A percentile compares a stretch with the other conserved stretches of the same genome.
These are phyloP conservation scores for Camponotus fellah DNA, from an alignment of 2,888 invertebrate species.

Conservation along the genomic window DNA sequence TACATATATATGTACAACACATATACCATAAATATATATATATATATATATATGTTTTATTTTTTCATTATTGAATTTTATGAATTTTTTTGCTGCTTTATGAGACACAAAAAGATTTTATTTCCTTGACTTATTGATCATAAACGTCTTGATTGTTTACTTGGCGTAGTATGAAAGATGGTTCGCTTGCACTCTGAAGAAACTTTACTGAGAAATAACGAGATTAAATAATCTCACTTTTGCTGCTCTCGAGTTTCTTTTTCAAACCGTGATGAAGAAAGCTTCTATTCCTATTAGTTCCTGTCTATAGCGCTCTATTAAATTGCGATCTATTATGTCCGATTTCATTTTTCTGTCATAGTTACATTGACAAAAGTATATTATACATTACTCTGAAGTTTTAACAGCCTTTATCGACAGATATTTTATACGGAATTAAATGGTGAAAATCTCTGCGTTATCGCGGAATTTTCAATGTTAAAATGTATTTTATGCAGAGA, in stretches of 20 bases:
- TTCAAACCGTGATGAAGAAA: slow-evolving; percentile 20
- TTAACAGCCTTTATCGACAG: background rate
- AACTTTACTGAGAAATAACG: slow-evolving; percentile 59
- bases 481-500: background rate
- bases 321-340: slow-evolving; percentile 41
- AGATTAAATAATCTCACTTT: slow-evolving; percentile 42
- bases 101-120: background rate
- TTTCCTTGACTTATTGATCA: slow-evolving; percentile 21
- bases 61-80: too few species aligned
- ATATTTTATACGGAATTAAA: background rate
- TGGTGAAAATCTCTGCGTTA: background rate
- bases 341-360: slow-evolving; percentile 5
- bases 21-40: background rate
- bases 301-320: slow-evolving; percentile 30
- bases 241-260: slow-evolving; percentile 51
- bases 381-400: background rate
- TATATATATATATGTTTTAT: too few species aligned
- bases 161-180: slow-evolving; percentile 36
- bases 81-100: background rate
- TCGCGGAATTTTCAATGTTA: background rate
- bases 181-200: slow-evolving; percentile 16
- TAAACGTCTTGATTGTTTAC: slow-evolving; percentile 43
- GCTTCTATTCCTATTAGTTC: slow-evolving; percentile 50
- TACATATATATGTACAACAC: background rate
- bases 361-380: slow-evolving; percentile 46